These are phyloP conservation scores for Acrobasis suavella DNA, from an alignment of 2,888 invertebrate species.

Conservation along the genomic window DNA sequence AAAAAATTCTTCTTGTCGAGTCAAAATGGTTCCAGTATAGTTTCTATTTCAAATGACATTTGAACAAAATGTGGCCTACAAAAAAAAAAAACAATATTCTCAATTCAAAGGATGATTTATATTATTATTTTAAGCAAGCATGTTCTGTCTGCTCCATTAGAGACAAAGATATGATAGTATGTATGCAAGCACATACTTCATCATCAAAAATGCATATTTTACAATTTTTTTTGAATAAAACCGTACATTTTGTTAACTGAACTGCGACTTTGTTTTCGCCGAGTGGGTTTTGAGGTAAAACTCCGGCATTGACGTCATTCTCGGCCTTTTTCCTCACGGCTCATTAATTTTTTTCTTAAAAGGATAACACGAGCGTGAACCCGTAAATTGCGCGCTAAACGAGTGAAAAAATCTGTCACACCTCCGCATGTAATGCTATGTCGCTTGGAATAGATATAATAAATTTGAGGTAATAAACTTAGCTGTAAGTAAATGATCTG, in stretches of 20 bases:
- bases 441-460: neutral
- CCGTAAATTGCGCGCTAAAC: constrained; percentile 58
- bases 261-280: constrained; percentile 27
- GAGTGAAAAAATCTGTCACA: constrained; percentile 49
- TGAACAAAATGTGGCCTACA: too few species aligned
- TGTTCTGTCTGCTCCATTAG: too few species aligned
- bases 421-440: constrained; percentile 16
- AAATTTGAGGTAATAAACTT: too few species aligned
- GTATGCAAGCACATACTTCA: too few species aligned
- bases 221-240: neutral
- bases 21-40: too few species aligned
- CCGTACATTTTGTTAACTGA: constrained; percentile 24
- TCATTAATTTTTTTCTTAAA: constrained; percentile 71
- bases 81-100: too few species aligned
- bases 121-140: too few species aligned
- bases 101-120: too few species aligned
- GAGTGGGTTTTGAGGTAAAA: constrained; percentile 30
- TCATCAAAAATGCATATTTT: neutral
- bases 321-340: constrained; percentile 55
- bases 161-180: too few species aligned
- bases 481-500: too few species aligned
- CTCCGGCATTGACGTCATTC: constrained; percentile 38
- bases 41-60: too few species aligned
- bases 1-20: too few species aligned
- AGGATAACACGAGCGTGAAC: constrained; percentile 62